Evolutionary conservation across 2,797 vertebrate species (phyloP).

Genomic region (Oryzias dopingdopingensis): DNA sequence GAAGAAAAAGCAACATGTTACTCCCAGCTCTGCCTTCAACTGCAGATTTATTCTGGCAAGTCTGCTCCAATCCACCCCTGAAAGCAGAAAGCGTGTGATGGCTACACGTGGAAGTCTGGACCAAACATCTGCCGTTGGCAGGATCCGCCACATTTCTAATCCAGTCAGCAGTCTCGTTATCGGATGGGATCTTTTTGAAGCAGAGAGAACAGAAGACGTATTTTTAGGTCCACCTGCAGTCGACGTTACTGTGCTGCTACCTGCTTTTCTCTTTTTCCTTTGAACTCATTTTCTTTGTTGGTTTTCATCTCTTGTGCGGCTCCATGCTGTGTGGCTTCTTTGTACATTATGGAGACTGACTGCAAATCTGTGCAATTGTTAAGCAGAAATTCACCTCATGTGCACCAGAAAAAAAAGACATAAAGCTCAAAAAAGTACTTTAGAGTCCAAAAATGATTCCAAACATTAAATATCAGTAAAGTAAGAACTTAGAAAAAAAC

Average conservation of each 20-base stretch:
- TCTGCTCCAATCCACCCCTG: slow-evolving; percentile 19
- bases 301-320: slow-evolving; percentile 4
- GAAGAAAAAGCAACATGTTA: no score
- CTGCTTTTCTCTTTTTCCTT: slow-evolving; percentile 13
- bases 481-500: no score
- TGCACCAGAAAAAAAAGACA: background rate
- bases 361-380: slow-evolving; percentile 4
- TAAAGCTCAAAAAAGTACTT: background rate
- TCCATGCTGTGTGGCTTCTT: slow-evolving; percentile 9
- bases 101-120: slow-evolving; percentile 7
- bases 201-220: slow-evolving; percentile 12
- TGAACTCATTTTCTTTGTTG: slow-evolving; percentile 17
- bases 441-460: no score
- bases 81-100: slow-evolving; percentile 7
- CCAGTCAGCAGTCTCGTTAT: slow-evolving; percentile 7
- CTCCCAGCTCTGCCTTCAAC: no score
- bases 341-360: slow-evolving; percentile 12
- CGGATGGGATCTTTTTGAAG: background rate
- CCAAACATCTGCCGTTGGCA: slow-evolving; percentile 8
- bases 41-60: background rate
- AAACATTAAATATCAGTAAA: no score
- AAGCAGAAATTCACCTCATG: slow-evolving; percentile 21
- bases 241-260: slow-evolving; percentile 21
- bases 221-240: slow-evolving; percentile 22
- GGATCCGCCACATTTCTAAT: slow-evolving; percentile 28